A percentile compares a stretch with the other conserved stretches of the same genome.
Conservation (phyloP, 2,888 invertebrate species). For the Macrosoma leucophasiata region DNA sequence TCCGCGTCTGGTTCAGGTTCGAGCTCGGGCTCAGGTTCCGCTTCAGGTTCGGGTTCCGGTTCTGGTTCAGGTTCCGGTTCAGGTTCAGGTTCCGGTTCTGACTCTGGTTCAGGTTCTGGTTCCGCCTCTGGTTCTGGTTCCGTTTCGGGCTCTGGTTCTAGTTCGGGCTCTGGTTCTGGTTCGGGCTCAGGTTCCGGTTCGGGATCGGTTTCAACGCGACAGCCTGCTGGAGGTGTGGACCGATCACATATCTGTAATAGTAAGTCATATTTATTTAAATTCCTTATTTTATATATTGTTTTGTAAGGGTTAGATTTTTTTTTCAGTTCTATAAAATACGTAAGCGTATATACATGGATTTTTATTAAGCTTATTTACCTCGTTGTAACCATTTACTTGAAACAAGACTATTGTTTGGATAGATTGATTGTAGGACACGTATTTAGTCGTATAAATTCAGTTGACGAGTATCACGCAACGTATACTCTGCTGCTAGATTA, state of each 20-base stretch:
- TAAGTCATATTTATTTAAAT: neutral
- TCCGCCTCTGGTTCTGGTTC: slow-evolving; percentile 40
- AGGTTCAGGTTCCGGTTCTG: slow-evolving; percentile 50
- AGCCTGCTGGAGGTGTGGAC: slow-evolving; percentile 41
- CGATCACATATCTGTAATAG: slow-evolving; percentile 52
- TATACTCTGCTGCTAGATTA: no score
- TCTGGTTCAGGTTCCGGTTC: slow-evolving; percentile 44
- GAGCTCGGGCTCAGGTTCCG: slow-evolving; percentile 41
- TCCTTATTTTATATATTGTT: no score
- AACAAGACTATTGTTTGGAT: no score
- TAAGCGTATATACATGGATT: no score
- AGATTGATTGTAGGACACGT: no score
- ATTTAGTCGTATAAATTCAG: no score
- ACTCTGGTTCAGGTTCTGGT: slow-evolving; percentile 20
- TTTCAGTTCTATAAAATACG: no score
- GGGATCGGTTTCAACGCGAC: slow-evolving; percentile 47
- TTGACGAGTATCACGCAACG: no score
- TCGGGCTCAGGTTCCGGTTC: slow-evolving; percentile 40
- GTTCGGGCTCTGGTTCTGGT: slow-evolving; percentile 48
- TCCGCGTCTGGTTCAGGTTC: slow-evolving; percentile 50
- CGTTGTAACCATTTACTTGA: no score
- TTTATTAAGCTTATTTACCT: no score
- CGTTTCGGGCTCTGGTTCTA: slow-evolving; percentile 51
- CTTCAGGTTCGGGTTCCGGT: slow-evolving; percentile 49
- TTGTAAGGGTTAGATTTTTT: no score